phyloP scores from a whole-genome alignment of 2,888 invertebrate genomes.

The Cantharis rustica region DNA sequence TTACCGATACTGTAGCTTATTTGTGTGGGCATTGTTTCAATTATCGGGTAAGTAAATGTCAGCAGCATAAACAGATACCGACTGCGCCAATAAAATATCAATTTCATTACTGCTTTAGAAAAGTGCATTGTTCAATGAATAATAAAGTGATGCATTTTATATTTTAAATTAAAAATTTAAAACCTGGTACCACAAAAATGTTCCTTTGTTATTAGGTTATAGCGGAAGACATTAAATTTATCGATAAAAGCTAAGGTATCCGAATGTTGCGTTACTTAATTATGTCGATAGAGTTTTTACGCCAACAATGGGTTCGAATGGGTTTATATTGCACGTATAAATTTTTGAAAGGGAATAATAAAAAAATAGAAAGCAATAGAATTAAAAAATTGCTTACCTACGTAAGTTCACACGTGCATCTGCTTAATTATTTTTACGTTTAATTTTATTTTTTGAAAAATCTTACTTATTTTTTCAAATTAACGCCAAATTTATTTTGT shows the following conservation, averaged over 20 bases:
- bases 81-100: neutral
- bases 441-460: neutral
- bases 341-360: neutral
- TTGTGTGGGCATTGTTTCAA: neutral
- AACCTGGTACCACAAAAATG: neutral
- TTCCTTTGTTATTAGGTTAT: neutral
- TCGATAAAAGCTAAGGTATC: neutral
- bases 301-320: neutral
- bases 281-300: neutral
- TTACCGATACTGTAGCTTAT: neutral
- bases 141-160: neutral
- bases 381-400: neutral
- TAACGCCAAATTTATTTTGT: neutral
- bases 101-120: neutral
- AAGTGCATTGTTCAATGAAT: neutral
- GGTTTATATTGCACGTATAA: neutral
- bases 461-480: neutral
- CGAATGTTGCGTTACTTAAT: neutral
- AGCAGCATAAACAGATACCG: neutral
- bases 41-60: neutral
- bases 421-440: too few relatives aligned
- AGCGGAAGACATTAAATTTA: neutral
- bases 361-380: neutral
- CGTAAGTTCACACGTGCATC: neutral
- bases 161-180: neutral